Base-by-base conservation (phyloP, 2,113 vertebrate genomes). In the Chaetops frenatus region DNA sequence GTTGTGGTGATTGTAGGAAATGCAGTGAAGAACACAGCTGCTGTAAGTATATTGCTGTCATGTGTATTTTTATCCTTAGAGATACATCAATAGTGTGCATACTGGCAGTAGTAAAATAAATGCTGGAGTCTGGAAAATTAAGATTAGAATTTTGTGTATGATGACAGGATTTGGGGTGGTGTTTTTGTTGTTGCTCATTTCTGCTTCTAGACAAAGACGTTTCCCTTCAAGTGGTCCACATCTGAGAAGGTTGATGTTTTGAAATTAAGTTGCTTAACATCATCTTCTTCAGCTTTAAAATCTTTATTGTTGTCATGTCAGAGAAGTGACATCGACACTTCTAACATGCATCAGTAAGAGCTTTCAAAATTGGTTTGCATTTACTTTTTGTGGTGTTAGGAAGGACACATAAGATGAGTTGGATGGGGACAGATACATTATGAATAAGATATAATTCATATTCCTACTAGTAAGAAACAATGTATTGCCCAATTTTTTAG, bases 1-100 rank as follows among this genome's bases (percentile, higher is more conserved):
- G 99, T 99, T 50, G 98, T 99, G n/a, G 99, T 99, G 91, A 97
- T 99, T 70, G 98, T 99, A 82, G 98, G 99, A 81, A 98, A 98
- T 25, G 97, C 97, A 79, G 97, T 98, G 78, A 99, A 98, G 97
- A 99, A 98, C 47, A 98, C 98, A 18, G 97, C 98, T 28, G 97
- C 97, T 88, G 99, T 99, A 97, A 98, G 98, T 95, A 53, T 48
- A 20, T 42, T 47, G 29, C 33, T 78, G 1, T 58, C 36, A 44
- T 2, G 0, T 71, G 1, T 15, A 3, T 20, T 27, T 70, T 88
- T 77, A 15, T 40, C 20, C 10, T n/a, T 71, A 66, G 23, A 72
- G 38, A 45, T 82, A 16, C 16, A 31, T 35, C n/a, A 48, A 1
- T 50, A 31, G 12, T 18, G 35, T 67, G 33, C 50, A 48, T 64